Base-by-base conservation (phyloP, 2,888 invertebrate species). In the Odontomyia ornata region DNA sequence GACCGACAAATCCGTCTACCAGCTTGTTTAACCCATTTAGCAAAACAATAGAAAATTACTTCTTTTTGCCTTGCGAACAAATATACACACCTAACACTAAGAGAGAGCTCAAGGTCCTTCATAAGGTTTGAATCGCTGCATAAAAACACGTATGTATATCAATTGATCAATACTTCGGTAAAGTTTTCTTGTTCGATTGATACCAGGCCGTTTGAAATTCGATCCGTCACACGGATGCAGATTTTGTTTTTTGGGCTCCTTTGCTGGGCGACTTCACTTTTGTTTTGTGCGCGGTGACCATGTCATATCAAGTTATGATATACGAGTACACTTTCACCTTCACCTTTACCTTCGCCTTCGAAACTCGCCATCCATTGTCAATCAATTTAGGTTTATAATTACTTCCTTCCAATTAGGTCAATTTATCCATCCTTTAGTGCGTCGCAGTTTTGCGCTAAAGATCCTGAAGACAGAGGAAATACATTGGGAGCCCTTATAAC, bases 321-420 rank as follows among this genome's bases (percentile, higher is more conserved):
- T 9, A 36, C 36, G 3, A 5, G 3, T 9, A 23, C 46, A 23
- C 11, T 5, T 18, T 15, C 30, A 69, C 46, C 25, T 69, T 46
- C 25, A 23, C 60, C 21, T 23, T 11, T 23, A 23, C 11, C 15
- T 27, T 15, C 30, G 46, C 46, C 25, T 69, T 46, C 47, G 21
- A 64, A n/a, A 9, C 43, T 36, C 11, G 27, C 30, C n/a, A 25
- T 46, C 13, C 75, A 36, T 47, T 62, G 77, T 77, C 75, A 78
- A 78, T 75, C 77, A 77, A 76, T 52, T 77, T 57, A 25, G 73
- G 71, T 69, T 75, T 77, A 78, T 77, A 75, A 78, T 78, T 78
- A 78, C 77, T 78, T 78, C 78, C 78, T 77, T 77, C 75, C 75
- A 78, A 77, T 78, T 78, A 78, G 56, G 75, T 77, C 30, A 75